Evolutionary conservation across 2,113 vertebrate genomes (phyloP).

Genomic region (Pituophis catenifer): DNA sequence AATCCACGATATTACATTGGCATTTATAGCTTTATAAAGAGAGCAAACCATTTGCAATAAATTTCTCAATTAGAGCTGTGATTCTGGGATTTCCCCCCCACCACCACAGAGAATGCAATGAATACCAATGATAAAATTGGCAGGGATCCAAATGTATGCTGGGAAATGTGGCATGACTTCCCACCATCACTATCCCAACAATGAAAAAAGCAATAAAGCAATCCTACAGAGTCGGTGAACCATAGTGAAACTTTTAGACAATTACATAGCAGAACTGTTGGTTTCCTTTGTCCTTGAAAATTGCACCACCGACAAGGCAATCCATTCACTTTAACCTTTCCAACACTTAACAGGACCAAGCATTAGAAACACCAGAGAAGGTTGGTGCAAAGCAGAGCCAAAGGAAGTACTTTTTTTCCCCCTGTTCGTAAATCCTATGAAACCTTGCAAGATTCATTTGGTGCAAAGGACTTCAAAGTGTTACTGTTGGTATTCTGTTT

Average conservation of each 20-base stretch:
- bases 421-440: not conserved
- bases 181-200: not conserved
- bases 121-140: constrained; percentile 37
- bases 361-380: not conserved
- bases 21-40: constrained; percentile 45
- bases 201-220: constrained; percentile 31
- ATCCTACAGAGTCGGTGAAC: not conserved
- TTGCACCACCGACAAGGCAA: not conserved
- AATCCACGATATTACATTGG: constrained; percentile 24
- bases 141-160: constrained; percentile 15
- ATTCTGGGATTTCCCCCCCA: constrained; percentile 17
- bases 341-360: not conserved
- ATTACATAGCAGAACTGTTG: not conserved
- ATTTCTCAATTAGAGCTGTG: constrained; percentile 38
- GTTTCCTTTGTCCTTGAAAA: not conserved
- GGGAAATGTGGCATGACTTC: constrained; percentile 18
- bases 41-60: constrained; percentile 53
- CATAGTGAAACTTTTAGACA: not conserved
- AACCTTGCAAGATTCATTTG: not conserved
- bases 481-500: not conserved
- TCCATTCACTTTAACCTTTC: not conserved
- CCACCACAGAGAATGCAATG: constrained; percentile 21
- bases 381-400: not conserved
- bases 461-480: not conserved
- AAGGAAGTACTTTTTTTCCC: not conserved